Evolutionary conservation across 1,140 invertebrate species (phyloP), one percentile per base, ranked within the genome.

Genomic region (Drosophila chauvacae): DNA sequence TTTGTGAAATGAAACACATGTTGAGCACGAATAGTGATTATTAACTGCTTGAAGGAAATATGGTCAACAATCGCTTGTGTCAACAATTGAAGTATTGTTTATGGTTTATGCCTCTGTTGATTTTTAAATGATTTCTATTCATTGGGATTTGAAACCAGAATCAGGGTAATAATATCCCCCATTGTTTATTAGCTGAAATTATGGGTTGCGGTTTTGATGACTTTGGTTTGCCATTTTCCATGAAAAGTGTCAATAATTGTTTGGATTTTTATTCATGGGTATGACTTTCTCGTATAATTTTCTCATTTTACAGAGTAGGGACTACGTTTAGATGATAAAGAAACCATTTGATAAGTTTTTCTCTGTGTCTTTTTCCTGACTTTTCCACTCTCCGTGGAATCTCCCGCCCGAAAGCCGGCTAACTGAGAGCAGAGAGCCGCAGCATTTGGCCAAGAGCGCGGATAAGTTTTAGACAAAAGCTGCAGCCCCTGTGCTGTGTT

Each of bases 331-430:
- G 7, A 4, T 4, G 4, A 47, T 16, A 47, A 47, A 14, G 6
- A 16, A 28, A 48, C 23, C 14, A 10, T 26, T 48, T 1, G 2
- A n/a, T 2, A 48, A n/a, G 48, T 51, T 51, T 33, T 51, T 33
- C 28, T 33, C 48, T 7, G 16, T 51, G 28, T 13, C 10, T 30
- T 33, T 33, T 18, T 28, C 5, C 23, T 30, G 4, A 23, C 18
- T 48, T 48, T 48, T 48, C 23, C 9, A 39, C 64, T 41, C 41
- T 71, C 13, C 13, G 13, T 10, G 20, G 26, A 16, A 33, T 64
- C 44, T 44, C 70, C 65, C 18, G 39, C 10, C 2, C 6, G 33
- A 20, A 41, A 66, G 76, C 73, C 73, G 73, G 61, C 72, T 47
- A 57, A 47, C 37, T 50, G 44, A 35, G 44, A 60, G 39, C 55